These are phyloP conservation scores for Phrynocephalus vlangalii DNA, from an alignment of 2,797 vertebrate species.

Conservation along the genomic window DNA sequence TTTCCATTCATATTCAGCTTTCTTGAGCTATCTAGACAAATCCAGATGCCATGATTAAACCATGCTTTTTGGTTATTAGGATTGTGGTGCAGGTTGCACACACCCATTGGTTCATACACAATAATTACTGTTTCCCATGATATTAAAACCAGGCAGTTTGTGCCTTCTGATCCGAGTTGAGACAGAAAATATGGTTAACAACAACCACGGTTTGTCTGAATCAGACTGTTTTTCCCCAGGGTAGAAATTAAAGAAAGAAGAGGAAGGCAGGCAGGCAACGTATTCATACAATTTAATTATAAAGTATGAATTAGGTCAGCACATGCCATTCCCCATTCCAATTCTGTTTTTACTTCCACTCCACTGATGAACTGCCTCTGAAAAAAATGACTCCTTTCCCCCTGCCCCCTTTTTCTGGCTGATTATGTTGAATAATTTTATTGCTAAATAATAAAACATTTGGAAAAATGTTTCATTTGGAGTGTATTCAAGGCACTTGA, in stretches of 20 bases:
- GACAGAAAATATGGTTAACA: neutral
- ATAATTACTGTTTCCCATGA: neutral
- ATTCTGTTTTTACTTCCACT: neutral
- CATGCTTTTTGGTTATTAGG: neutral
- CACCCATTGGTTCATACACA: neutral
- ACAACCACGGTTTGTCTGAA: neutral
- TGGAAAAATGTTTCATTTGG: neutral
- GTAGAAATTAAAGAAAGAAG: neutral
- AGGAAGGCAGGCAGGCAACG: neutral
- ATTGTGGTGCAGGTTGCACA: neutral
- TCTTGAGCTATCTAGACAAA: neutral
- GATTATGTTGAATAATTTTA: neutral
- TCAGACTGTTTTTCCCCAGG: neutral
- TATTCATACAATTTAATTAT: neutral
- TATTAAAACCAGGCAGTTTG: neutral
- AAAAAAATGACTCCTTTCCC: neutral
- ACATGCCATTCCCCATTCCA: neutral
- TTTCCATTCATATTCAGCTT: neutral
- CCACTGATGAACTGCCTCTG: neutral
- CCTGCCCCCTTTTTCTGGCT: too few relatives aligned
- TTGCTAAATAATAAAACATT: neutral
- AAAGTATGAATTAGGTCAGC: neutral
- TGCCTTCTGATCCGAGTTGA: neutral
- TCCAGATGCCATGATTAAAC: neutral
- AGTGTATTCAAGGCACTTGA: neutral